Evolutionary conservation across 2,888 invertebrate species (phyloP), one percentile per base, ranked within the genome.

Genomic region (Linnaemya tessellans): DNA sequence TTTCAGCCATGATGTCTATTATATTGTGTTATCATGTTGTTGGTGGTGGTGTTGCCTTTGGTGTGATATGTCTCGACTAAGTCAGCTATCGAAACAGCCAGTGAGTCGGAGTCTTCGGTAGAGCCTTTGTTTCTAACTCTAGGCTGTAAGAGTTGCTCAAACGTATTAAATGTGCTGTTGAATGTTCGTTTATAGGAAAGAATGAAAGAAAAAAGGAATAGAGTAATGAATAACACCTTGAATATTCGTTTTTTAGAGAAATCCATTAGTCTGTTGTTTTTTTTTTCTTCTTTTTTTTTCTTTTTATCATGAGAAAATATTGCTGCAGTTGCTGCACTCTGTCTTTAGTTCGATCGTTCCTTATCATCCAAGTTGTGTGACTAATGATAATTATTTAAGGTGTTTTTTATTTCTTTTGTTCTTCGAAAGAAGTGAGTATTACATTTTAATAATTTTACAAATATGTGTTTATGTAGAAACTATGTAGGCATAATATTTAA

Each of bases 141-240:
- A 49, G 68, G 74, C 79, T 71, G 77, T 60, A 20, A 58, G 54
- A 70, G 62, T 70, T 75, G 60, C 79, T 85, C 79, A 85, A 85
- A 82, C 85, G 85, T 82, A 82, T 60, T 82, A 85, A 85, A 85
- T 82, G 75, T 71, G 70, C 70, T 85, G 68, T 78, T 77, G 58
- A 60, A 51, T 75, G 70, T 58, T 56, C 77, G 58, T 49, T 67
- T 38, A 54, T 41, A 62, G 18, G 41, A 74, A 68, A 54, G 35
- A 60, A 68, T 20, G 20, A 30, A 43, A 56, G 56, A 68, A 54
- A 49, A 49, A 68, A 18, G 4, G 75, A 71, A 71, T 58, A 51
- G 65, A 65, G 62, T 43, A 56, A 49, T 22, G 71, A 74, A 80
- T 67, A 79, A 79, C 85, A 85, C 85, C 79, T 82, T 85, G 70